Percentiles rank a stretch among this genome's conserved stretches.
phyloP scores from a whole-genome alignment of 2,113 vertebrate species.

The Mystacornis crossleyi region DNA sequence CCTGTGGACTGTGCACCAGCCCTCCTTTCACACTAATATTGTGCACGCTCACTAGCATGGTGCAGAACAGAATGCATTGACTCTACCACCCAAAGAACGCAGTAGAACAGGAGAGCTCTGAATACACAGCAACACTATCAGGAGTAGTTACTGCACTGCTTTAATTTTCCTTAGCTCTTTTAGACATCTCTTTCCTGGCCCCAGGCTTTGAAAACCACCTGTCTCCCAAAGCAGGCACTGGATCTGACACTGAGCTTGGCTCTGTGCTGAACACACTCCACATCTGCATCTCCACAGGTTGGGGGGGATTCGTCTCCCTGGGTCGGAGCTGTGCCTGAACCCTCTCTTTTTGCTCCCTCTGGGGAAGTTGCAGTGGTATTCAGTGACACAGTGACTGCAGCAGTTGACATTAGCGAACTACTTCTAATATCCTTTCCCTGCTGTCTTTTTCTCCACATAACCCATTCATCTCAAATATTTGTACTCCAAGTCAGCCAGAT shows the following conservation, averaged over 20 bases:
- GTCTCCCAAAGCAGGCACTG: neutral
- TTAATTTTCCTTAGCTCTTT: neutral
- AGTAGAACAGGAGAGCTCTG: neutral
- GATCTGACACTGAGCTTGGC: too few relatives aligned
- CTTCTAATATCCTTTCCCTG: neutral
- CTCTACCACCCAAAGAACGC: neutral
- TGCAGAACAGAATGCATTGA: neutral
- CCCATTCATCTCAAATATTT: neutral
- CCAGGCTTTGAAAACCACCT: neutral
- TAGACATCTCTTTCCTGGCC: neutral
- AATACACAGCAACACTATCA: neutral
- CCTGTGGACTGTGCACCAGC: neutral
- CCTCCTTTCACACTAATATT: neutral
- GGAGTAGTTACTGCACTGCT: neutral
- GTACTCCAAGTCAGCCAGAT: neutral
- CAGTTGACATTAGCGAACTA: neutral
- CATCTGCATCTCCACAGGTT: fast-evolving
- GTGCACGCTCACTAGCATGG: fast-evolving
- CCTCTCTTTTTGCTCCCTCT: neutral
- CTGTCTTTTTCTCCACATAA: neutral
- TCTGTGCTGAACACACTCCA: fast-evolving
- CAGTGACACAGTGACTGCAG: neutral
- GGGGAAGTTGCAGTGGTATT: neutral
- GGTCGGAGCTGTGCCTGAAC: neutral
- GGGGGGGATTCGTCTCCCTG: fast-evolving